Percentiles rank a stretch among this genome's conserved stretches.
These are phyloP conservation scores for Drosophila atripex DNA, from an alignment of 2,888 invertebrate species.

Conservation along the genomic window DNA sequence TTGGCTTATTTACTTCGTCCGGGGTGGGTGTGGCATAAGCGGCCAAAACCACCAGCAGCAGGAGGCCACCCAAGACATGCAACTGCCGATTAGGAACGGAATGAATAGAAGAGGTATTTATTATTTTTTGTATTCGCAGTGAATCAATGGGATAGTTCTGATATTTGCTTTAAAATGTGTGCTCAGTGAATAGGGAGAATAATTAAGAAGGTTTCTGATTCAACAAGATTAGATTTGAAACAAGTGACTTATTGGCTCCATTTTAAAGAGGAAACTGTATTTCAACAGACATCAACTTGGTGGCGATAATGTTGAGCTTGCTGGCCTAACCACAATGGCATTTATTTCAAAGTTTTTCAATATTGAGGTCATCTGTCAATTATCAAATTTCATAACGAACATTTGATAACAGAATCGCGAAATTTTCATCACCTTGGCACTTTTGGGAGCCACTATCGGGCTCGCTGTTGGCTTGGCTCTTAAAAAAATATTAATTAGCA, in stretches of 20 bases:
- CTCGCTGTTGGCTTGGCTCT: background rate
- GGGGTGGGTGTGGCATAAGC: background rate
- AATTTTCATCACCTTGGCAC: conserved; percentile 5
- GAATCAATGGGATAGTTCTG: too few species aligned
- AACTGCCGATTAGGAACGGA: conserved; percentile 1
- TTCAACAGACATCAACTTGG: too few species aligned
- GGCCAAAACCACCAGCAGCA: conserved; percentile 14
- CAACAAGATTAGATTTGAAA: background rate
- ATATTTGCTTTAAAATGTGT: too few species aligned
- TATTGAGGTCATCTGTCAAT: conserved; percentile 4
- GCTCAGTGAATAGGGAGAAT: too few species aligned
- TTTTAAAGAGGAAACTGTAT: too few species aligned
- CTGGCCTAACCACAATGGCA: background rate
- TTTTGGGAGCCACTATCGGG: conserved; percentile 5
- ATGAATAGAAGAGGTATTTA: background rate
- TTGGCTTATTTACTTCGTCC: conserved; percentile 45
- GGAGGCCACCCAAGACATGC: conserved; percentile 2
- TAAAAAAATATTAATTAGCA: conserved; percentile 12
- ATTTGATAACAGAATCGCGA: conserved; percentile 16
- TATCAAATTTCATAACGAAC: conserved; percentile 20
- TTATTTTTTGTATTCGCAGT: background rate
- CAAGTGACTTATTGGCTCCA: background rate
- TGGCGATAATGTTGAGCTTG: background rate
- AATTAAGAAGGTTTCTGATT: background rate
- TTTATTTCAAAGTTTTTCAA: background rate